Evolutionary conservation across 2,113 vertebrate genomes (phyloP).

Genomic region (Chamaea fasciata): DNA sequence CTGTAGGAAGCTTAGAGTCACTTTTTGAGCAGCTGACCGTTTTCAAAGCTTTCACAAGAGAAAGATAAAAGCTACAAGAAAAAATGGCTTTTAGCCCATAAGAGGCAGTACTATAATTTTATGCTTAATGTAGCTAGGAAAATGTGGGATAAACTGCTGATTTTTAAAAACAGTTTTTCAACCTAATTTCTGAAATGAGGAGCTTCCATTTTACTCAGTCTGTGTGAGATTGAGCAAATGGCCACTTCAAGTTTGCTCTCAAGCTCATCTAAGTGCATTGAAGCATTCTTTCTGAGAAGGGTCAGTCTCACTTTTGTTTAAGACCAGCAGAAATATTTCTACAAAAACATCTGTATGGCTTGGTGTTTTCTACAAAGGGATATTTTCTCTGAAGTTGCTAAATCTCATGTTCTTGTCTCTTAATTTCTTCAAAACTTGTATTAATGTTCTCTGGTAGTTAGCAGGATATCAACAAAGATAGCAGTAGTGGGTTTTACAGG

Average conservation of each 20-base stretch:
- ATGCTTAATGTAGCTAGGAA: not conserved
- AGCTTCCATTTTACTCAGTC: not conserved
- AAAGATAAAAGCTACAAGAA: not conserved
- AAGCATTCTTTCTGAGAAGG: not conserved
- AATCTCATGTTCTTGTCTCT: not conserved
- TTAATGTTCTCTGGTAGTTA: not conserved
- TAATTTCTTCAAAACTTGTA: not conserved
- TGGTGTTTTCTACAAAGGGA: not conserved
- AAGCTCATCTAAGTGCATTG: not conserved
- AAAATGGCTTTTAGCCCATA: not conserved
- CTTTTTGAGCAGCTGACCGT: not conserved
- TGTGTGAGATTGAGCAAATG: not conserved
- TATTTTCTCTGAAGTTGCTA: not conserved
- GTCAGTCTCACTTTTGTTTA: not conserved
- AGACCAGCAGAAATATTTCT: not conserved
- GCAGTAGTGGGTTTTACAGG: not conserved
- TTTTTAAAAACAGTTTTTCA: not conserved
- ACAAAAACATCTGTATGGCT: not conserved
- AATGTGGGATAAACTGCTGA: not conserved
- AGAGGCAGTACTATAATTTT: not conserved
- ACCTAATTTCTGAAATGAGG: not conserved
- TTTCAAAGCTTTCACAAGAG: not conserved
- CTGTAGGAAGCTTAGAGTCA: not conserved
- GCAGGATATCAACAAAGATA: not conserved
- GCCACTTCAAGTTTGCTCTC: not conserved